phyloP scores from a whole-genome alignment of 2,113 vertebrate genomes.

The Myotis brandtii region DNA sequence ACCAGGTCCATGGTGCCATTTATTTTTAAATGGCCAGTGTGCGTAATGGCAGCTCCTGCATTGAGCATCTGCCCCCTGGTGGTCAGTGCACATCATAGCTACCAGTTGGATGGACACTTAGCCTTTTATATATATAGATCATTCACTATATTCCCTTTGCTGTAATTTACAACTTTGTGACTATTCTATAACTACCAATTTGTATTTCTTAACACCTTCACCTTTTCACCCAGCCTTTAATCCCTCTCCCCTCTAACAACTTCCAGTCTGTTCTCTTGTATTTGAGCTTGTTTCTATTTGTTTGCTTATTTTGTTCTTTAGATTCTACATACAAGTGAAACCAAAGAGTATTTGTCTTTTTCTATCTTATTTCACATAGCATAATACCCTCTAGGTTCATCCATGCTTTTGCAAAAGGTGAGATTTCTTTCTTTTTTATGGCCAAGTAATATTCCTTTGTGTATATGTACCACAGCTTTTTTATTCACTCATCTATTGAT shows the following conservation, averaged over 20 bases:
- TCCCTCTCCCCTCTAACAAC: not conserved
- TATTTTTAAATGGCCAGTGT: too few species aligned
- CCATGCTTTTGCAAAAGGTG: not conserved
- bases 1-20: too few species aligned
- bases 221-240: not conserved
- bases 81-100: too few species aligned
- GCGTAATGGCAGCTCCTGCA: too few species aligned
- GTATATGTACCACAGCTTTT: not conserved
- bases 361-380: not conserved
- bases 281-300: not conserved
- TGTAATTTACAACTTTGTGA: not conserved
- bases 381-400: not conserved
- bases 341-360: not conserved
- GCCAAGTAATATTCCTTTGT: not conserved
- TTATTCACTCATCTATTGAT: not conserved
- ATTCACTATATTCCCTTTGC: not conserved
- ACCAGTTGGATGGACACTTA: too few species aligned
- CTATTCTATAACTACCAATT: not conserved
- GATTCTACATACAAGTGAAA: not conserved
- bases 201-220: not conserved
- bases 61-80: too few species aligned
- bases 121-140: not conserved
- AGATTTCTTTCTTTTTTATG: not conserved
- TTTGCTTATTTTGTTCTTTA: not conserved
- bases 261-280: not conserved